Evolutionary conservation across 2,888 invertebrate genomes (phyloP).

Genomic region (Tiliacea citrago): DNA sequence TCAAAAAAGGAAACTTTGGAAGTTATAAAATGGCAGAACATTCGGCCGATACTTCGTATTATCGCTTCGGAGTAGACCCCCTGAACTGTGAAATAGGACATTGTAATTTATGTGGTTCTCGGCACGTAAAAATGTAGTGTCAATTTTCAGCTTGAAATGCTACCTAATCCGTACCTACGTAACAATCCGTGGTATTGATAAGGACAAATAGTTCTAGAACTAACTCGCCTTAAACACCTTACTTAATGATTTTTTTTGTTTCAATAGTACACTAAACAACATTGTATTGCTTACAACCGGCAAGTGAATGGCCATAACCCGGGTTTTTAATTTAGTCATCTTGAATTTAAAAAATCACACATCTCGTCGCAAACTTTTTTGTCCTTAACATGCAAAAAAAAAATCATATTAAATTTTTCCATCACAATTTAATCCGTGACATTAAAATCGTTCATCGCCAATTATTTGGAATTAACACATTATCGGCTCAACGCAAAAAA

Average conservation of each 20-base stretch:
- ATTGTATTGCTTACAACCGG: background rate
- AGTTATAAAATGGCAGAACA: too few species aligned
- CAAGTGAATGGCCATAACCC: background rate
- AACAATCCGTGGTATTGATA: slow-evolving; percentile 7
- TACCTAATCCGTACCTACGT: slow-evolving; percentile 11
- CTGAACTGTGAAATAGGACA: background rate
- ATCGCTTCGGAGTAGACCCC: too few species aligned
- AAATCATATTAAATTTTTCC: background rate
- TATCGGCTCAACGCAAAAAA: background rate
- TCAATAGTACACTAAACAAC: slow-evolving; percentile 5
- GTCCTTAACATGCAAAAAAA: background rate
- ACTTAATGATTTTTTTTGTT: slow-evolving; percentile 24
- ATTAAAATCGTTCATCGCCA: background rate
- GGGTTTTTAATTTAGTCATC: background rate
- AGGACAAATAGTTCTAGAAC: slow-evolving; percentile 29
- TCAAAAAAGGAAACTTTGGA: too few species aligned
- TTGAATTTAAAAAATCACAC: background rate
- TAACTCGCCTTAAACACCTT: slow-evolving; percentile 8
- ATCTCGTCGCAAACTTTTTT: background rate
- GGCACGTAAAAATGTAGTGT: background rate
- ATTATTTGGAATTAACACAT: slow-evolving; percentile 8
- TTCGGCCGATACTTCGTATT: too few species aligned
- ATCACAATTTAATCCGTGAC: background rate
- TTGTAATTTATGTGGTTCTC: background rate
- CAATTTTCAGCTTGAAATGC: background rate